phyloP scores from a whole-genome alignment of 2,888 invertebrate species.

The Brachylomia viminalis region DNA sequence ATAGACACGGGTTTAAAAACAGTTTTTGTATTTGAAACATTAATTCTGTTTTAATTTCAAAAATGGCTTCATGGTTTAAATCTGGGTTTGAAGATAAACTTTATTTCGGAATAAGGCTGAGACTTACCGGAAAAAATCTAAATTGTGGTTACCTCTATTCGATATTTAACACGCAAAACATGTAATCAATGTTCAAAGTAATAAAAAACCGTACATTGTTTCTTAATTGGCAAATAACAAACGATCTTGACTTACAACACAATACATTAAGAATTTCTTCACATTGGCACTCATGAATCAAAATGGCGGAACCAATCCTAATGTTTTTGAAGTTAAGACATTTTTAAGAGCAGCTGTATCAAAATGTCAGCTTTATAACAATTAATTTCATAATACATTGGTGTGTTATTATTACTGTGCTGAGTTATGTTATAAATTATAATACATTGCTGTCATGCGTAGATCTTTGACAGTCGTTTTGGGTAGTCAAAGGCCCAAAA shows the following conservation, averaged over 20 bases:
- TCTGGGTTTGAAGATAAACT: neutral
- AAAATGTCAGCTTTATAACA: slow-evolving; percentile 17
- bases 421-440: too few relatives aligned
- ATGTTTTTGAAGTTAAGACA: slow-evolving; percentile 11
- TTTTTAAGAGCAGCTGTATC: slow-evolving; percentile 2
- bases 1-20: neutral
- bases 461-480: too few relatives aligned
- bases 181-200: slow-evolving; percentile 17
- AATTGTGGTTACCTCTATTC: neutral
- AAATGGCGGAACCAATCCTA: slow-evolving; percentile 42
- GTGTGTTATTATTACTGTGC: neutral
- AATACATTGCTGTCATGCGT: too few relatives aligned
- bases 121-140: neutral
- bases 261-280: slow-evolving; percentile 39
- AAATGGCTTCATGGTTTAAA: neutral
- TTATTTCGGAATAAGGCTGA: neutral
- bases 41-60: neutral
- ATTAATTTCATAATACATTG: slow-evolving; percentile 17
- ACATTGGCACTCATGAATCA: slow-evolving; percentile 27
- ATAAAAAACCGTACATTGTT: slow-evolving; percentile 32
- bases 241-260: slow-evolving; percentile 13
- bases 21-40: neutral
- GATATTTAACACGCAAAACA: slow-evolving; percentile 12
- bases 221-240: slow-evolving; percentile 35
- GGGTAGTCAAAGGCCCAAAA: too few relatives aligned